phyloP scores from a whole-genome alignment of 2,888 invertebrate species.

The Nomada fucata region DNA sequence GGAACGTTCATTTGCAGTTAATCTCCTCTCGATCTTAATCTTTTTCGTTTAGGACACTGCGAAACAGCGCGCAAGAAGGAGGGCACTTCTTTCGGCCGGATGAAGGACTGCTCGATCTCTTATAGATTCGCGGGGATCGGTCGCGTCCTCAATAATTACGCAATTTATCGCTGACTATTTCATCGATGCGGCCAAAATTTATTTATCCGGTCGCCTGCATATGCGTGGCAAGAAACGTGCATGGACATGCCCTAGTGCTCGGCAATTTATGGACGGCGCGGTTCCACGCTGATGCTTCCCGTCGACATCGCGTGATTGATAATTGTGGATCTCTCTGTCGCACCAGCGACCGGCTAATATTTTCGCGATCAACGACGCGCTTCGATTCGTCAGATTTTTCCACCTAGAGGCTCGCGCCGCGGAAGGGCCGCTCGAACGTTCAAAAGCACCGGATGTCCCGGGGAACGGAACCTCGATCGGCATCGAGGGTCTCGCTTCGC shows the following conservation, averaged over 20 bases:
- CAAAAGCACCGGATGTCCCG: not conserved
- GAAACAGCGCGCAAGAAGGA: too few relatives aligned
- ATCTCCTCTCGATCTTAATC: too few relatives aligned
- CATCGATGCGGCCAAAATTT: conserved; percentile 2
- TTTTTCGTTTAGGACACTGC: too few relatives aligned
- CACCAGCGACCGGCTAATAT: conserved; percentile 16
- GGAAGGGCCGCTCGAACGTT: not conserved
- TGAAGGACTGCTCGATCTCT: too few relatives aligned
- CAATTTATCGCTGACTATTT: conserved; percentile 24
- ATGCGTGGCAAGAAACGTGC: not conserved
- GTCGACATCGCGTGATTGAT: conserved; percentile 1
- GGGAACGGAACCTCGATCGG: conserved; percentile 46
- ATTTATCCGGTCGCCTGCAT: not conserved
- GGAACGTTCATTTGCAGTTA: too few relatives aligned
- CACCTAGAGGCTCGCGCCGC: too few relatives aligned
- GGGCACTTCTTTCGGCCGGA: too few relatives aligned
- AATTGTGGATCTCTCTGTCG: conserved; percentile 17
- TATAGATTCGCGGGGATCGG: not conserved
- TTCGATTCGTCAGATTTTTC: not conserved
- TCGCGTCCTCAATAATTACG: conserved; percentile 23
- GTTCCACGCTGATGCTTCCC: conserved; percentile 15
- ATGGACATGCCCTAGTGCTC: not conserved
- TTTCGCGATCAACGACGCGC: not conserved
- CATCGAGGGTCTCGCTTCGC: conserved; percentile 63
- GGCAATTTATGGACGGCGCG: conserved; percentile 5